These are phyloP conservation scores for Bucorvus abyssinicus DNA, from an alignment of 2,797 vertebrate species.

Conservation along the genomic window DNA sequence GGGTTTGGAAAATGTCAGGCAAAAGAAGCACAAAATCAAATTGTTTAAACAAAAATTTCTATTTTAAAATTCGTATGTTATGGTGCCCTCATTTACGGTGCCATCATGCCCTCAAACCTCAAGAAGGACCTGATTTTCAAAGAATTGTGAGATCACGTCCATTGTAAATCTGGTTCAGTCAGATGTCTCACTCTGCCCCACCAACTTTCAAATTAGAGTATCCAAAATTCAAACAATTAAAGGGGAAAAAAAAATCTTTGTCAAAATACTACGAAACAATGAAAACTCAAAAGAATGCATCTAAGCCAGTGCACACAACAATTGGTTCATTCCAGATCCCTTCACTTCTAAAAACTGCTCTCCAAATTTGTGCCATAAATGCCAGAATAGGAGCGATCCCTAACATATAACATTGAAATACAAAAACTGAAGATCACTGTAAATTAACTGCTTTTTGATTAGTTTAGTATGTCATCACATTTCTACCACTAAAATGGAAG, in stretches of 20 bases:
- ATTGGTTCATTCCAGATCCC: background rate
- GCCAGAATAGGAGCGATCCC: background rate
- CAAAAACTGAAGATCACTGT: background rate
- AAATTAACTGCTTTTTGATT: background rate
- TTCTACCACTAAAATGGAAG: background rate
- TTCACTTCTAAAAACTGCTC: background rate
- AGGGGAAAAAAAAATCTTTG: background rate
- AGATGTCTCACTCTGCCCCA: background rate
- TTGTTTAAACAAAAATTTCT: background rate
- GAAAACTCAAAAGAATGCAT: background rate
- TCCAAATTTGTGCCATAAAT: background rate
- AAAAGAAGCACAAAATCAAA: background rate
- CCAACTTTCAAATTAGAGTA: background rate
- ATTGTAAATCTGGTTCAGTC: background rate
- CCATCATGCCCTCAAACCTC: background rate
- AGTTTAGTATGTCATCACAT: background rate
- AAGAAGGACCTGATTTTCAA: background rate
- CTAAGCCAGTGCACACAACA: background rate
- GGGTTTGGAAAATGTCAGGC: background rate
- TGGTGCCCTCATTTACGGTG: background rate
- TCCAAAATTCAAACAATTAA: background rate
- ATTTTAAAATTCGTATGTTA: background rate
- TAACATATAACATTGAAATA: background rate
- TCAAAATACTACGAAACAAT: background rate
- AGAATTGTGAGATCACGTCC: background rate